Conservation (phyloP, 2,113 vertebrate species). For the Carollia perspicillata region DNA sequence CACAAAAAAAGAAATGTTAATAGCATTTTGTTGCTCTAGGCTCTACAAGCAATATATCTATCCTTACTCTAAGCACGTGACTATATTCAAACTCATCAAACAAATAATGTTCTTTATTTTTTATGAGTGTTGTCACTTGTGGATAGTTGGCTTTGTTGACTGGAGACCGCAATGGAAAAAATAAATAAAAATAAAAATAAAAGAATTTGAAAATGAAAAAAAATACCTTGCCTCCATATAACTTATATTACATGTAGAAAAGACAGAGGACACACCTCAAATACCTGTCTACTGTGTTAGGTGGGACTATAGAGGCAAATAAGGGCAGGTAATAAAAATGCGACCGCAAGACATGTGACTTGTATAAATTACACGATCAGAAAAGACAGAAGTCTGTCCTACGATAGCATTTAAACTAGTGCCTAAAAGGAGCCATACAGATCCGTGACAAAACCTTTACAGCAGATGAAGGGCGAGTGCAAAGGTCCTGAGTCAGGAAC, state of each 20-base stretch:
- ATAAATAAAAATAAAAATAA: too few relatives aligned
- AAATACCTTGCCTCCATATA: not conserved
- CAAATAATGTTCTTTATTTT: constrained; percentile 56
- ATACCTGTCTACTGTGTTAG: not conserved
- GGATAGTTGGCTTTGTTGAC: not conserved
- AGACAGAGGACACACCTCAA: not conserved
- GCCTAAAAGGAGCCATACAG: not conserved
- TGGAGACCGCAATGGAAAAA: not conserved
- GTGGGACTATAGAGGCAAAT: not conserved
- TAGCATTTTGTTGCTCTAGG: constrained; percentile 61
- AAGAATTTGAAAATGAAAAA: not conserved
- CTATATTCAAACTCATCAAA: constrained; percentile 61
- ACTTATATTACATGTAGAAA: not conserved
- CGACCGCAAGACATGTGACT: not conserved
- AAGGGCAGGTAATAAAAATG: not conserved
- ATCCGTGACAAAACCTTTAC: not conserved
- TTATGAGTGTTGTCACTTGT: constrained; percentile 32
- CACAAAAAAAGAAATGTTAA: constrained; percentile 31
- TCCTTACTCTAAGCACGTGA: constrained; percentile 61
- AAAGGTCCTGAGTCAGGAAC: not conserved
- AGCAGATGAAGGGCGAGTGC: not conserved
- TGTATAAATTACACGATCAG: not conserved
- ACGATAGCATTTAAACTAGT: not conserved
- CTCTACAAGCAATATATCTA: constrained; percentile 67
- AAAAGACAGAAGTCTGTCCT: not conserved